These are phyloP conservation scores for Anguilla rostrata DNA, from an alignment of 2,113 vertebrate species.

Conservation along the genomic window DNA sequence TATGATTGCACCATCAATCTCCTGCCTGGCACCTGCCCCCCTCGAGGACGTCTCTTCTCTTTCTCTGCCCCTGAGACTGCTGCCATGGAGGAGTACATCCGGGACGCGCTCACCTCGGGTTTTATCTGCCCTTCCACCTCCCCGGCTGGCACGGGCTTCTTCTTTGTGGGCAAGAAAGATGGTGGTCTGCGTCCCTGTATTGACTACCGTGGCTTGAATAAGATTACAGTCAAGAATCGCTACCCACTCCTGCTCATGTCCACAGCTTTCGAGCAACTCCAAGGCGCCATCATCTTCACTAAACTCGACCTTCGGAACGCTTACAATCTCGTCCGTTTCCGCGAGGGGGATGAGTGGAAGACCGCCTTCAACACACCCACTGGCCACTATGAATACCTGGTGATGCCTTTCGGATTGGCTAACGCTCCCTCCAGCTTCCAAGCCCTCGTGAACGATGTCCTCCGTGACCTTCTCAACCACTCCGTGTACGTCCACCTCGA, in stretches of 20 bases:
- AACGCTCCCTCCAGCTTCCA: background rate
- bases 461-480: background rate
- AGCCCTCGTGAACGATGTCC: background rate
- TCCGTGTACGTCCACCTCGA: background rate
- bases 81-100: background rate
- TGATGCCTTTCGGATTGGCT: background rate
- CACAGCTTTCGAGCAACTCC: background rate
- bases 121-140: conserved; percentile 6
- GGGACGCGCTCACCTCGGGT: background rate
- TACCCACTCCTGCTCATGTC: background rate
- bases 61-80: background rate
- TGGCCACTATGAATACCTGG: background rate
- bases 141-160: background rate
- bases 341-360: no score
- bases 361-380: background rate
- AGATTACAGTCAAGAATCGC: background rate
- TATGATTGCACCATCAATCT: no score
- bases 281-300: background rate
- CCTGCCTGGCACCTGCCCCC: background rate
- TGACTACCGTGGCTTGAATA: background rate
- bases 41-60: background rate
- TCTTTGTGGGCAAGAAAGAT: background rate
- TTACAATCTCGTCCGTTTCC: background rate
- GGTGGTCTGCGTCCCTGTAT: background rate
- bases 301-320: background rate